A percentile compares a stretch with the other conserved stretches of the same genome.
Evolutionary conservation across 1,140 invertebrate species (phyloP).

Genomic region (Ectropis grisescens): DNA sequence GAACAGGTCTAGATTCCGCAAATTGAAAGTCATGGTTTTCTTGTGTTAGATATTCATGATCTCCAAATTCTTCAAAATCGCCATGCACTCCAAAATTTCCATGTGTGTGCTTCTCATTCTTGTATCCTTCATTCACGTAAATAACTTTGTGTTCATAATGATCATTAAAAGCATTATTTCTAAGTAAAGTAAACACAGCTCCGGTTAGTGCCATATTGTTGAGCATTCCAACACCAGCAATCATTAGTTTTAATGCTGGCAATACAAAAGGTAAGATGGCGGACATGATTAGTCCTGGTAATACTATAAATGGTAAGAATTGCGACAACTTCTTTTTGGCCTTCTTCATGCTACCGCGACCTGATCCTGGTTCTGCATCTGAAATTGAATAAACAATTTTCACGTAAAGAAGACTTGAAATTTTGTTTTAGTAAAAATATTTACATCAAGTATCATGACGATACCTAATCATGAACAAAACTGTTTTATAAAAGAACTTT

Average conservation of each 20-base stretch:
- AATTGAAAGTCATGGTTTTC: no score
- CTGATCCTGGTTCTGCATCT: conserved; percentile 23
- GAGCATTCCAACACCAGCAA: conserved; percentile 43
- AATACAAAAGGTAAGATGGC: conserved; percentile 63
- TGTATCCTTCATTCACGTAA: conserved; percentile 60
- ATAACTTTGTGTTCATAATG: conserved; percentile 52
- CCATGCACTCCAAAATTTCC: no score
- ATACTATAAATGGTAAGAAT: conserved; percentile 42
- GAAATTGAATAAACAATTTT: no score
- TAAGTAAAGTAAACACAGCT: conserved; percentile 58
- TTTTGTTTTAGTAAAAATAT: no score
- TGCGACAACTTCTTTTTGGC: conserved; percentile 45
- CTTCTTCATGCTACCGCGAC: conserved; percentile 49
- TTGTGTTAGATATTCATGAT: no score
- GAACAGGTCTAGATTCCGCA: no score
- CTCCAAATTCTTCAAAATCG: no score
- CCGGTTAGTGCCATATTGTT: conserved; percentile 63
- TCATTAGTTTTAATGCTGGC: conserved; percentile 62
- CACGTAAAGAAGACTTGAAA: no score
- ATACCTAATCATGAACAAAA: no score
- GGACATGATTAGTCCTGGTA: conserved; percentile 63
- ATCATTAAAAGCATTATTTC: conserved; percentile 64
- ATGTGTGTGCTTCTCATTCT: conserved; percentile 30
- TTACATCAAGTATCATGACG: no score
- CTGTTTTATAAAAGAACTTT: no score